Conservation (phyloP, 2,888 invertebrate species). For the Napeogenes inachia region DNA sequence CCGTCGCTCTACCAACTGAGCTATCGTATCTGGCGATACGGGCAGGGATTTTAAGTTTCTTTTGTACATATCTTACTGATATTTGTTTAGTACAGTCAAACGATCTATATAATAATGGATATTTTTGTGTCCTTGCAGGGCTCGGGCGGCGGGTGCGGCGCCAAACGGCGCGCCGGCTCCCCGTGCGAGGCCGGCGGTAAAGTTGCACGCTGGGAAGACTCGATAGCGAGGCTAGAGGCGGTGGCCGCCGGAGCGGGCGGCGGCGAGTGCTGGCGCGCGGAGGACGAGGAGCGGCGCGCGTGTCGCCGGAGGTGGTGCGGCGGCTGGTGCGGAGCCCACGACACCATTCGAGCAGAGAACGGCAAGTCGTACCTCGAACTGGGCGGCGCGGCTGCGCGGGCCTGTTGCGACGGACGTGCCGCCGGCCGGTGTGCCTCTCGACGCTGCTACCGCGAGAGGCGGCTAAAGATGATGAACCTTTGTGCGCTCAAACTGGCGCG, state of each 20-base stretch:
- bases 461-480: conserved; percentile 92
- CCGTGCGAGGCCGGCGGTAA: conserved; percentile 74
- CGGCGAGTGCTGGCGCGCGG: conserved; percentile 77
- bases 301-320: conserved; percentile 77
- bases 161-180: conserved; percentile 72
- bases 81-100: neutral
- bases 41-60: no score
- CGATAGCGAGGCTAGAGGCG: conserved; percentile 70
- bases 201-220: conserved; percentile 74
- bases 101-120: conserved; percentile 13
- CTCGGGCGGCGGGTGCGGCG: conserved; percentile 76
- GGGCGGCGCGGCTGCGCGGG: conserved; percentile 86
- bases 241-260: conserved; percentile 81
- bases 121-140: conserved; percentile 55
- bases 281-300: conserved; percentile 75
- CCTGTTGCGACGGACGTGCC: conserved; percentile 85
- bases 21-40: no score
- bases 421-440: conserved; percentile 87
- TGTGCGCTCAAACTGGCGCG: conserved; percentile 94
- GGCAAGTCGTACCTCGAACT: conserved; percentile 93
- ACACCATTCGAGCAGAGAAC: conserved; percentile 93
- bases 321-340: conserved; percentile 79
- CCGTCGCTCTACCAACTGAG: no score
- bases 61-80: neutral
- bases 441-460: conserved; percentile 89